Evolutionary conservation across 2,797 vertebrate genomes (phyloP).

Genomic region (Acipenser transmontanus): DNA sequence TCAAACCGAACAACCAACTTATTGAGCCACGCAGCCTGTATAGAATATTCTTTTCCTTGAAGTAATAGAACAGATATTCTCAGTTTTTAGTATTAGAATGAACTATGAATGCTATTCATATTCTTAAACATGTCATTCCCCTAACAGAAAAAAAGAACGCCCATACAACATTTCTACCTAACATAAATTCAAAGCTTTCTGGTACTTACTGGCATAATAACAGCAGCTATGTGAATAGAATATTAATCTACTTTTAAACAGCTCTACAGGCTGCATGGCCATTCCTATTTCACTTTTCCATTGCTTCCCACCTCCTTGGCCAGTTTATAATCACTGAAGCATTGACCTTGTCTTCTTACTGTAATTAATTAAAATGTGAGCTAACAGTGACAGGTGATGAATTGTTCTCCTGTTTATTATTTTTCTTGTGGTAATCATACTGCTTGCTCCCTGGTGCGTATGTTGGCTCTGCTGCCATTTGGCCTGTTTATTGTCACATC

Average conservation of each 20-base stretch:
- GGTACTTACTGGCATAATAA: no score
- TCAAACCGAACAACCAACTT: no score
- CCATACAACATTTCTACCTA: background rate
- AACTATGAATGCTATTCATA: background rate
- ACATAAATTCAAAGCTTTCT: background rate
- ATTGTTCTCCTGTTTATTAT: conserved; percentile 61
- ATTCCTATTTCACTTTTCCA: conserved; percentile 4
- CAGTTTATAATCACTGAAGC: conserved; percentile 3
- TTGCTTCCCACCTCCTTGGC: conserved; percentile 16
- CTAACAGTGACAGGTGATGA: conserved; percentile 56
- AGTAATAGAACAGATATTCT: background rate
- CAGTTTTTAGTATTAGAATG: background rate
- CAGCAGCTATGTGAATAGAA: background rate
- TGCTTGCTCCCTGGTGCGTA: conserved; percentile 5
- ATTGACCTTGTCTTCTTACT: conserved; percentile 61
- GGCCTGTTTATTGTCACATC: conserved; percentile 24
- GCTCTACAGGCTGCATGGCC: conserved; percentile 5
- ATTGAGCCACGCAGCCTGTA: background rate
- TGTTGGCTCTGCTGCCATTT: background rate
- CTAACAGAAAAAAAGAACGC: background rate
- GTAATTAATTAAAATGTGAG: conserved; percentile 72
- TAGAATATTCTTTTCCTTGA: background rate
- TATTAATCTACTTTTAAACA: conserved; percentile 9
- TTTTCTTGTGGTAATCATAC: conserved; percentile 44
- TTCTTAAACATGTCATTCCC: background rate